Evolutionary conservation across 2,113 vertebrate genomes (phyloP).

Genomic region (Diphyllodes magnificus): DNA sequence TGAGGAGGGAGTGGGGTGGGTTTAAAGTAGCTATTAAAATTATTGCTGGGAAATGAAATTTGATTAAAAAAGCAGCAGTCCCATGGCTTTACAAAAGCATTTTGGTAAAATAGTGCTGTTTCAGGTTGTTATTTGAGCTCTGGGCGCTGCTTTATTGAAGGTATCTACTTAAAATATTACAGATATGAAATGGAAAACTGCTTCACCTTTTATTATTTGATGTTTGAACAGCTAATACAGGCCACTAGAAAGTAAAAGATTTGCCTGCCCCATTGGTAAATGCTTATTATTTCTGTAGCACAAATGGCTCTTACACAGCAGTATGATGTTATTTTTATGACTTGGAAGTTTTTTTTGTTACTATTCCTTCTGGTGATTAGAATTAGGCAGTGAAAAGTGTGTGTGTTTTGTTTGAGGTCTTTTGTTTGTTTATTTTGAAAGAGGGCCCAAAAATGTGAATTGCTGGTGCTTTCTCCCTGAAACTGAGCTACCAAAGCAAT

Average conservation of each 20-base stretch:
- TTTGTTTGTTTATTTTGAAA: background rate
- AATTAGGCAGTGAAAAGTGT: background rate
- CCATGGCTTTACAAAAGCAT: background rate
- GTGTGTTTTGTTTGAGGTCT: background rate
- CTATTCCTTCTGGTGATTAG: background rate
- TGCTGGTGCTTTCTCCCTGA: background rate
- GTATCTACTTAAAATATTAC: background rate
- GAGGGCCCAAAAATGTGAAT: background rate
- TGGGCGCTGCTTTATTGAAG: background rate
- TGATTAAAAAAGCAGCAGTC: background rate
- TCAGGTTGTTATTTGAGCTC: background rate
- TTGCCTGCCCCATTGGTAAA: background rate
- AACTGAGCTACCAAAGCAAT: background rate
- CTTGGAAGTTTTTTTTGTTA: background rate
- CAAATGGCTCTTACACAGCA: background rate
- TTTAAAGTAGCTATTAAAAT: slow-evolving; percentile 27
- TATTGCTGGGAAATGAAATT: background rate
- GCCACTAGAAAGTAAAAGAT: background rate
- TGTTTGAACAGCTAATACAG: background rate
- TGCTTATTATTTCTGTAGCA: background rate
- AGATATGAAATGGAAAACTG: background rate
- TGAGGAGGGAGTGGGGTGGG: background rate
- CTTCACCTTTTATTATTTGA: background rate
- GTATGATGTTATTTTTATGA: background rate
- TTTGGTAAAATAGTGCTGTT: background rate